Percentiles rank a stretch among this genome's conserved stretches.
phyloP scores from a whole-genome alignment of 2,113 vertebrate species.

The Barnardius zonarius region DNA sequence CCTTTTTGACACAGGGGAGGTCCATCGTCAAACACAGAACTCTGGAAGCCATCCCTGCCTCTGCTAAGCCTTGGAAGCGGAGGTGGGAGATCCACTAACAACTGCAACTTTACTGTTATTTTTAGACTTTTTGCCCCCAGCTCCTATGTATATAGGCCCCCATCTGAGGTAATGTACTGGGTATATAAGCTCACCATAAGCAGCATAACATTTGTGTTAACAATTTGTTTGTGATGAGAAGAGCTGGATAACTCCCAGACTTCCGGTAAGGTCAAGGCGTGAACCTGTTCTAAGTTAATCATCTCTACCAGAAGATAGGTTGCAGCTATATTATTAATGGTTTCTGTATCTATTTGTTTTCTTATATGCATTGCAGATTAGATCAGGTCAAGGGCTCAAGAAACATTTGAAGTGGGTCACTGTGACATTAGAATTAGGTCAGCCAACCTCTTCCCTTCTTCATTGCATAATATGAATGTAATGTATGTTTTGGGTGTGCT shows the following conservation, averaged over 20 bases:
- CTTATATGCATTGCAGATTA: background rate
- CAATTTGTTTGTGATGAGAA: background rate
- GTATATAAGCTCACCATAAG: background rate
- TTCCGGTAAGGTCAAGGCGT: background rate
- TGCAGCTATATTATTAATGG: background rate
- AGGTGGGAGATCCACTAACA: background rate
- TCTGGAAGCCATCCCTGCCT: background rate
- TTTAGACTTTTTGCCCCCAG: background rate
- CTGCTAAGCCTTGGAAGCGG: background rate
- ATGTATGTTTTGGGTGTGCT: rapidly evolving
- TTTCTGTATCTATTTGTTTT: background rate
- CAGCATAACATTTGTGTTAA: background rate
- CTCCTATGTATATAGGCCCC: background rate
- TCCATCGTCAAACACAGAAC: rapidly evolving
- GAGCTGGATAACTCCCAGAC: background rate
- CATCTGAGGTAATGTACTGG: background rate
- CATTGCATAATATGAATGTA: background rate
- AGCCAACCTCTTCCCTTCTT: background rate
- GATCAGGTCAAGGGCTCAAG: background rate
- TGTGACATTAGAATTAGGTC: background rate
- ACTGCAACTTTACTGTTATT: background rate
- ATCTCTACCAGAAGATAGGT: background rate
- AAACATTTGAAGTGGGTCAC: background rate
- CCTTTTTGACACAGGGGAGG: background rate
- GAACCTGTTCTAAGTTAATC: background rate